Percentiles rank a stretch among this genome's conserved stretches.
phyloP scores from a whole-genome alignment of 2,797 vertebrate species.

The Basileuterus tristriatus region DNA sequence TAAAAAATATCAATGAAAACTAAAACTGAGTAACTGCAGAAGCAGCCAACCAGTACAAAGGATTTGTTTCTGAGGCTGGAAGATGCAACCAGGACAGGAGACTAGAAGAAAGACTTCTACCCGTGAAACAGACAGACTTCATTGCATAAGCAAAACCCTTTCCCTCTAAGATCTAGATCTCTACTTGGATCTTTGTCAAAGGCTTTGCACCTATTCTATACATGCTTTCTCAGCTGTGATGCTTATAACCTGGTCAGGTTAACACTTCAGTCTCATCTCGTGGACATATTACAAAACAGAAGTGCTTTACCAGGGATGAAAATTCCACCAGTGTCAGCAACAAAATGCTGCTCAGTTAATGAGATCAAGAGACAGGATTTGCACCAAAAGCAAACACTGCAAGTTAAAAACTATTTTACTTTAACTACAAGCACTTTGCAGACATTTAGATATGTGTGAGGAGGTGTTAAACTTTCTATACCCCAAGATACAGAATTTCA shows the following conservation, averaged over 20 bases:
- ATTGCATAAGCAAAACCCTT: background rate
- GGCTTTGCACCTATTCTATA: background rate
- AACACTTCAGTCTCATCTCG: background rate
- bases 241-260: background rate
- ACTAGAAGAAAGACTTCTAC: background rate
- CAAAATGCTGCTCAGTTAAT: background rate
- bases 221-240: background rate
- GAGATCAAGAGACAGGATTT: background rate
- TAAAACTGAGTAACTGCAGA: background rate
- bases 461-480: background rate
- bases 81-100: background rate
- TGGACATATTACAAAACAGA: background rate
- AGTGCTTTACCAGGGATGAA: background rate
- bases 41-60: background rate
- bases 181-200: background rate
- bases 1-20: background rate
- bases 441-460: background rate
- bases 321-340: background rate
- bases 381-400: accelerated
- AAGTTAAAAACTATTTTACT: background rate
- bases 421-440: background rate
- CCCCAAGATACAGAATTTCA: background rate
- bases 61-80: background rate
- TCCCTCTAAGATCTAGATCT: background rate
- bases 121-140: background rate